Base-by-base conservation (phyloP, 2,113 vertebrate species). In the Shinisaurus crocodilurus region DNA sequence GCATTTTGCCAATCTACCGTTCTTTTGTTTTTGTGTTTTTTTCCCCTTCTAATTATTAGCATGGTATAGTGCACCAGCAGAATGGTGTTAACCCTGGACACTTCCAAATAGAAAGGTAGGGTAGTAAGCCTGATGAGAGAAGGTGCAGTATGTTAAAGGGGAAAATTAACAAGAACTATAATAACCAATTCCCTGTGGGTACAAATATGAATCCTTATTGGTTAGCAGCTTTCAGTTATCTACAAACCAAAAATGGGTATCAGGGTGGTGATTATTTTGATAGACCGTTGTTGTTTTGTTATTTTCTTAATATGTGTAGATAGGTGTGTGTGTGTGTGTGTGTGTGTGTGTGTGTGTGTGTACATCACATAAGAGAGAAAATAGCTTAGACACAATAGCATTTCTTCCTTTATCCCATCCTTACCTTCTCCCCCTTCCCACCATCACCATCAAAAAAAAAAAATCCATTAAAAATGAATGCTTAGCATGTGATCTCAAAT, bases 1-100 rank as follows among this genome's bases (percentile, higher is more conserved):
- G 97, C 97, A 96, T 97, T 97, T 94, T 95, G 95, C 96, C 93
- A 95, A 96, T 94, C 94, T 96, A 95, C 88, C 88, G 93, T 87
- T 87, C 82, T 87, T 87, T 88, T 82, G 37, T 79, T 70, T 75
- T 81, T 85, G 67, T 91, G 69, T 92, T 95, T 92, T 95, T 95
- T 94, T 93, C 92, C 95, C 57, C 40, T 95, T 95, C 94, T 88
- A 86, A 96, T 95, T 93, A 94, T 96, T 92, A 95, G 96, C 95
- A 95, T 91, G 95, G 93, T 96, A 93, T 95, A 94, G 92, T 0
- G 81, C 91, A 93, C 94, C 93, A 88, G 92, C 72, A 90, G 91
- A 92, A 92, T 88, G 82, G 94, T 94, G 91, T 92, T 96, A 93
- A 93, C 92, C n/a, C 32, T 86, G 93, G 92, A 91, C 88, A 89